phyloP scores from a whole-genome alignment of 2,888 invertebrate species.

The Tryphoninae sp. region DNA sequence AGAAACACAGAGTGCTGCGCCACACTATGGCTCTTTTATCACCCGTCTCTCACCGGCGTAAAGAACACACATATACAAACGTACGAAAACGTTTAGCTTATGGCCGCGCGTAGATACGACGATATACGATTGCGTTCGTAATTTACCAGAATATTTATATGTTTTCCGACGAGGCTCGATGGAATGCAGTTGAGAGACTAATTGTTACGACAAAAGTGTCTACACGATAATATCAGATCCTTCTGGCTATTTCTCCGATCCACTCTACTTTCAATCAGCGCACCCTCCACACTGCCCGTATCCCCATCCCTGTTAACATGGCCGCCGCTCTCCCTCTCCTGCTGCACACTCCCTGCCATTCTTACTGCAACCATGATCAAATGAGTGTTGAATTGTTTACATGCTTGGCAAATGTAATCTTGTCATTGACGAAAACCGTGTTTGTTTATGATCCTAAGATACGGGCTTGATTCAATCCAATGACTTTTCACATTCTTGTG shows the following conservation, averaged over 20 bases:
- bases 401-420: not conserved
- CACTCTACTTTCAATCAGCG: constrained; percentile 65
- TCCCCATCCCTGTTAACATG: constrained; percentile 67
- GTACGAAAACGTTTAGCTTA: constrained; percentile 39
- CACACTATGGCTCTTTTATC: constrained; percentile 67
- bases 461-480: not conserved
- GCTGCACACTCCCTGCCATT: constrained; percentile 54
- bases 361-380: constrained; percentile 48
- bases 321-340: constrained; percentile 56
- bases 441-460: not conserved
- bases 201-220: constrained; percentile 36
- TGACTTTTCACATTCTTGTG: not conserved
- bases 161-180: constrained; percentile 52
- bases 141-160: constrained; percentile 58
- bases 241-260: constrained; percentile 50
- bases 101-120: constrained; percentile 43
- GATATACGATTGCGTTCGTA: constrained; percentile 5
- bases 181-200: constrained; percentile 58
- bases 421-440: not conserved
- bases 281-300: constrained; percentile 66
- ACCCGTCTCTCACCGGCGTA: constrained; percentile 59
- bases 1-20: constrained; percentile 70
- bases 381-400: constrained; percentile 20
- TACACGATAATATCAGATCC: constrained; percentile 24
- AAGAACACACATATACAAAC: constrained; percentile 31